Conservation (phyloP, 2,797 vertebrate species). For the Etheostoma nigrum region DNA sequence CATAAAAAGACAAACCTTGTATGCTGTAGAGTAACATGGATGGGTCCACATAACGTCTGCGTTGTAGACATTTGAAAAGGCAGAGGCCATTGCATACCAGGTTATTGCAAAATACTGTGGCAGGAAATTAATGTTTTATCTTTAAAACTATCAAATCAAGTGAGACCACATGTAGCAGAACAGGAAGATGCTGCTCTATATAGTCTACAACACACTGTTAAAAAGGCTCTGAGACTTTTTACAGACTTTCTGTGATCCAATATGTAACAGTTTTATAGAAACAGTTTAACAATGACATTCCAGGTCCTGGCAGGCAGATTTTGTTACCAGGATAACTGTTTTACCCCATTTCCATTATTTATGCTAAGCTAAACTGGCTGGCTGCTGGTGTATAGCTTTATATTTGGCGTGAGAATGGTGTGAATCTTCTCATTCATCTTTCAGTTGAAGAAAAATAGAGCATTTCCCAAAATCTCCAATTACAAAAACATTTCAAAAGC, state of each 20-base stretch:
- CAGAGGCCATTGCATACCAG: neutral
- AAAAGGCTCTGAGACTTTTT: neutral
- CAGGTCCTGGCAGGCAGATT: neutral
- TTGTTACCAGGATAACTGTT: neutral
- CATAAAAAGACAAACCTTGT: neutral
- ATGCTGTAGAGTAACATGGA: neutral
- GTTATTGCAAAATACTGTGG: neutral
- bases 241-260: neutral
- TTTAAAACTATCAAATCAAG: slow-evolving; percentile 4
- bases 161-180: neutral
- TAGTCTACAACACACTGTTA: neutral
- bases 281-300: neutral
- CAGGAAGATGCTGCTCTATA: neutral
- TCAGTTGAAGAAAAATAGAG: neutral
- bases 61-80: slow-evolving; percentile 12
- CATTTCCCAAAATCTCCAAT: neutral
- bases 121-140: slow-evolving; percentile 35
- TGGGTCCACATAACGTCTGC: neutral
- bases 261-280: neutral
- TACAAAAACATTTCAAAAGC: neutral
- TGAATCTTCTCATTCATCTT: neutral
- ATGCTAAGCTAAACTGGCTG: neutral
- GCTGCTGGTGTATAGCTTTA: neutral
- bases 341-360: neutral
- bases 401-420: neutral